A percentile compares a stretch with the other conserved stretches of the same genome.
Conservation (phyloP, 1,140 invertebrate genomes). For the Trichonephila clavipes region DNA sequence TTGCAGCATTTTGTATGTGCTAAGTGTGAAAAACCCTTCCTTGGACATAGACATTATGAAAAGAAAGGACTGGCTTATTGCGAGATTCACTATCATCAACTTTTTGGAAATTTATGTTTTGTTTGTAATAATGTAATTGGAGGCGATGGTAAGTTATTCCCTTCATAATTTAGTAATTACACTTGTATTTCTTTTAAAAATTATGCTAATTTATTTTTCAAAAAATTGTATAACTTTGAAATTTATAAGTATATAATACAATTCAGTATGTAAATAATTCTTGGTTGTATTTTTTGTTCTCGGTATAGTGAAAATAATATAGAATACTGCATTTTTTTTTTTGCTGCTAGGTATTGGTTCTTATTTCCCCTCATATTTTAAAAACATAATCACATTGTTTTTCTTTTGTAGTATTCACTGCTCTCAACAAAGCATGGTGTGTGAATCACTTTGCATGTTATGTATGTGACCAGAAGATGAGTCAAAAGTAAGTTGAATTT, state of each 20-base stretch:
- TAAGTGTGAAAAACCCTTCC: conserved; percentile 99
- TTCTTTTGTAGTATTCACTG: conserved; percentile 93
- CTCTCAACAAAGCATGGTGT: conserved; percentile 99
- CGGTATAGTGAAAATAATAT: not conserved
- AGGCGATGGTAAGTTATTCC: conserved; percentile 90
- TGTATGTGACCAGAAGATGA: conserved; percentile 98
- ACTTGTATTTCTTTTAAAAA: too few relatives aligned
- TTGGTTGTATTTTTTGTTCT: too few relatives aligned
- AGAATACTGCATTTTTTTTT: not conserved
- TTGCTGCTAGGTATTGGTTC: not conserved
- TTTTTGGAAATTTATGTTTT: conserved; percentile 99
- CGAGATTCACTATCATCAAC: conserved; percentile 99
- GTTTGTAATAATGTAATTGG: conserved; percentile 99
- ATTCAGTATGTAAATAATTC: too few relatives aligned
- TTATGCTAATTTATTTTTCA: too few relatives aligned
- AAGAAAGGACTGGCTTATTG: conserved; percentile 99
- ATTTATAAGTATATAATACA: too few relatives aligned
- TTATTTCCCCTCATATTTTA: not conserved
- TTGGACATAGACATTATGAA: conserved; percentile 99
- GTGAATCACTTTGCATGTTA: conserved; percentile 99
- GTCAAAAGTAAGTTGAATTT: conserved; percentile 88
- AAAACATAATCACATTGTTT: not conserved
- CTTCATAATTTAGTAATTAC: too few relatives aligned
- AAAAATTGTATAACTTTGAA: too few relatives aligned
- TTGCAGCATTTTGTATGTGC: conserved; percentile 98